Evolutionary conservation across 2,888 invertebrate species (phyloP).

Genomic region (Melipona bicolor): DNA sequence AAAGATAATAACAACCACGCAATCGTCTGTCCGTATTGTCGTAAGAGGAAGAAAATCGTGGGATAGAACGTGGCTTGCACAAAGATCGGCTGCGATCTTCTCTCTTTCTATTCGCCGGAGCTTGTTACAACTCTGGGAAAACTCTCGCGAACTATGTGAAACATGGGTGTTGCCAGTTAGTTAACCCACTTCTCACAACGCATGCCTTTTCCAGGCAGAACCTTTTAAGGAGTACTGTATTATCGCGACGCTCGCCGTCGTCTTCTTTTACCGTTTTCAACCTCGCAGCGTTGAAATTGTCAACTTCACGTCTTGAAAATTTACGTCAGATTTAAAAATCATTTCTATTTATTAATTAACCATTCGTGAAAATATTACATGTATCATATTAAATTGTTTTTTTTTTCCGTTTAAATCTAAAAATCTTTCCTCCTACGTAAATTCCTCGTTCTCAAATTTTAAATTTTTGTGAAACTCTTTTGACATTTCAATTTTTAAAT

Average conservation of each 20-base stretch:
- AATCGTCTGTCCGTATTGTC: slow-evolving; percentile 32
- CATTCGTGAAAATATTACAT: not conserved
- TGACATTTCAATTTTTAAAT: too few relatives aligned
- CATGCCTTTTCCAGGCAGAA: slow-evolving; percentile 59
- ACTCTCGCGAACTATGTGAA: slow-evolving; percentile 67
- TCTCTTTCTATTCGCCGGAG: slow-evolving; percentile 38
- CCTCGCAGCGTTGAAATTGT: not conserved
- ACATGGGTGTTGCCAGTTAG: slow-evolving; percentile 67
- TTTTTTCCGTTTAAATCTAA: too few relatives aligned
- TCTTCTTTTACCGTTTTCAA: not conserved
- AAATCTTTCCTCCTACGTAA: too few relatives aligned
- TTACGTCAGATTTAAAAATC: not conserved
- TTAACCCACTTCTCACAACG: slow-evolving; percentile 77
- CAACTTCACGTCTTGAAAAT: not conserved
- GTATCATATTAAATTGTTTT: not conserved
- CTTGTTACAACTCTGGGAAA: slow-evolving; percentile 64
- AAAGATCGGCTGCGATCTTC: slow-evolving; percentile 44
- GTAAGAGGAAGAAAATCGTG: slow-evolving; percentile 56
- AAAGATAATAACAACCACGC: slow-evolving; percentile 24
- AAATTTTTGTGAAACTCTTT: too few relatives aligned
- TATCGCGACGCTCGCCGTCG: not conserved
- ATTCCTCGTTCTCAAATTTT: too few relatives aligned
- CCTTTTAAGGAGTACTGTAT: slow-evolving; percentile 53
- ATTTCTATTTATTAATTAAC: not conserved
- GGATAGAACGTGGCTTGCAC: slow-evolving; percentile 50